phyloP scores from a whole-genome alignment of 2,113 vertebrate species.

The Grantiella picta region DNA sequence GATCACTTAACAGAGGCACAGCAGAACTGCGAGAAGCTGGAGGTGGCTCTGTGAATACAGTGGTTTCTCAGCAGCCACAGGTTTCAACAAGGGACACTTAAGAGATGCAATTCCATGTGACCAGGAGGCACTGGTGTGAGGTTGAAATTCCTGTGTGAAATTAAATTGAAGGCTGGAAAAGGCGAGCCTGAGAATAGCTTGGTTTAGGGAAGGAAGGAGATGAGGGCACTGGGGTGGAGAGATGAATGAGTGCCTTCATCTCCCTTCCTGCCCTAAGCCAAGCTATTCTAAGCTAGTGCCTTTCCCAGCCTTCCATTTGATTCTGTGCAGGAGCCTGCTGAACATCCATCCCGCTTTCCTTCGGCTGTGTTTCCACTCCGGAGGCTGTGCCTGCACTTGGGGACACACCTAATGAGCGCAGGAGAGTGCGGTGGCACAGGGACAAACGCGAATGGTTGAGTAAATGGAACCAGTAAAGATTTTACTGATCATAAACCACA shows the following conservation, averaged over 20 bases:
- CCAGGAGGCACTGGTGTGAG: not conserved
- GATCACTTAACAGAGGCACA: not conserved
- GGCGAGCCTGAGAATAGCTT: not conserved
- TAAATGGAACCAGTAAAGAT: not conserved
- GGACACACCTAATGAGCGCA: not conserved
- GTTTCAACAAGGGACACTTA: not conserved
- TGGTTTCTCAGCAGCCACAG: not conserved
- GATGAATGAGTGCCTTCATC: not conserved
- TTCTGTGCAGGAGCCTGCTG: not conserved
- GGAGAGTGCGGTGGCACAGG: not conserved
- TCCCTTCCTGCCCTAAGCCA: not conserved
- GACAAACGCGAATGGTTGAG: not conserved
- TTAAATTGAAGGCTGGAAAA: not conserved
- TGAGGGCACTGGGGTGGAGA: not conserved
- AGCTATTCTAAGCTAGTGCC: not conserved
- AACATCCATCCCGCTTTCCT: not conserved
- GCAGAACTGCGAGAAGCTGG: not conserved
- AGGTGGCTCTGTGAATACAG: not conserved
- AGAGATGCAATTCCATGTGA: not conserved
- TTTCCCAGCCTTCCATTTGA: not conserved
- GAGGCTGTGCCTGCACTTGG: not conserved
- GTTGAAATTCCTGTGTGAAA: not conserved
- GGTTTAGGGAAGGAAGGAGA: not conserved
- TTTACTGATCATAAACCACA: not conserved
- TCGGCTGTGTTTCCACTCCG: not conserved